Base-by-base conservation (phyloP, 2,797 vertebrate species). In the Sylvilagus floridanus region DNA sequence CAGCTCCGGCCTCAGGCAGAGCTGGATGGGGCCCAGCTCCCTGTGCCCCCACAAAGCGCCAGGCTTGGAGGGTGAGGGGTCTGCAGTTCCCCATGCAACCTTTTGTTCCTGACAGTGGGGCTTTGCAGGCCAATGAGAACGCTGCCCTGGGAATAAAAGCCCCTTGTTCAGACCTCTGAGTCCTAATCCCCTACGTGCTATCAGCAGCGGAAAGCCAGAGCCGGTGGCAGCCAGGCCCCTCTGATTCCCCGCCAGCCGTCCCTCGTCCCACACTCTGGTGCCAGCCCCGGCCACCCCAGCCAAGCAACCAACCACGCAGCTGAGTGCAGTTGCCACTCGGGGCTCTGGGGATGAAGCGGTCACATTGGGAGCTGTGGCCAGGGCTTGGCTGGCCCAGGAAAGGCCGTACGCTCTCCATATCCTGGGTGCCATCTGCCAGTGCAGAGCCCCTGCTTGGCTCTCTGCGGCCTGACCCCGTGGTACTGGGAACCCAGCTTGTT, bases 91-190 rank as follows among this genome's bases (percentile, higher is more conserved):
- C 54, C 19, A 57, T 21, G 54, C 54, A 57, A 0, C 16, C 96
- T 95, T 77, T 69, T 72, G 3, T 96, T 94, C 93, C 86, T 21
- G 21, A 86, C 79, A 77, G 88, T 82, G 47, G 93, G 93, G 86
- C 54, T 77, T 91, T 86, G 95, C 95, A 85, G 50, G 28, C 86
- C 95, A 89, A 0, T 24, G 54, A 83, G 68, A 92, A 81, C 0
- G 1, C 42, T 54, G 73, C 26, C 37, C 54, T 4, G 79, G 93
- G 97, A 98, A 97, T 97, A 98, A 98, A 94, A 97, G 87, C 72
- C 94, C 97, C 97, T 98, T 98, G 98, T 97, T 86, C 0, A 0
- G 86, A 96, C 94, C 77, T 92, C 71, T 26, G 0, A 94, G 96
- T 96, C 96, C 96, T 88, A 68, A 93, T 97, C 97, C 98, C 94